phyloP scores from a whole-genome alignment of 1,140 invertebrate species.

The Zophobas morio region DNA sequence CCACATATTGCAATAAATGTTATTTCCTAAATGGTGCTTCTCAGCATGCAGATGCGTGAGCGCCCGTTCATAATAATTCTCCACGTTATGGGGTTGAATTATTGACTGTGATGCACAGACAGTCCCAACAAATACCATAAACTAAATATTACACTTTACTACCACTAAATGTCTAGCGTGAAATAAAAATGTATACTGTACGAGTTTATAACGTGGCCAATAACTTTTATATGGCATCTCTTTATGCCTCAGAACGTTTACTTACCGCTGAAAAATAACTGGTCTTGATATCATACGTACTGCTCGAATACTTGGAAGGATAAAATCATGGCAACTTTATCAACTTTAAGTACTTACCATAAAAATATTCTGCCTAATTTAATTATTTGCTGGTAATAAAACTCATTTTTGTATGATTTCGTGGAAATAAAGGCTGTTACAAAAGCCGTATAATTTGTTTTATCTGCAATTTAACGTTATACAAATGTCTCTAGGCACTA shows the following conservation, averaged over 20 bases:
- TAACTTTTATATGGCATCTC: conserved; percentile 49
- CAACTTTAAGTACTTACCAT: conserved; percentile 39
- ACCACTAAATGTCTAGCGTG: conserved; percentile 52
- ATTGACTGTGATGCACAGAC: conserved; percentile 47
- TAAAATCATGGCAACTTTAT: conserved; percentile 38
- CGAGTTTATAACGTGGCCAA: conserved; percentile 53
- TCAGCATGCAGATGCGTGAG: conserved; percentile 39
- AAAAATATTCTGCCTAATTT: conserved; percentile 39
- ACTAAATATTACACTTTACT: conserved; percentile 58
- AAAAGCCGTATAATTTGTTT: not conserved
- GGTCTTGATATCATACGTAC: conserved; percentile 36
- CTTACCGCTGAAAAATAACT: conserved; percentile 44
- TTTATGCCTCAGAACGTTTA: conserved; percentile 52
- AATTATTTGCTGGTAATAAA: conserved; percentile 34
- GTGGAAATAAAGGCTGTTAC: conserved; percentile 11
- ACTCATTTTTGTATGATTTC: conserved; percentile 31
- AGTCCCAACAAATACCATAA: conserved; percentile 53
- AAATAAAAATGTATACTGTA: conserved; percentile 55
- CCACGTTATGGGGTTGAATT: conserved; percentile 33
- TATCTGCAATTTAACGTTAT: not conserved
- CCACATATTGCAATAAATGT: conserved; percentile 31
- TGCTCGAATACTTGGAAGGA: conserved; percentile 32
- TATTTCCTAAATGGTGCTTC: conserved; percentile 37
- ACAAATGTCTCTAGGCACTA: no score
- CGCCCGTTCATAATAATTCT: conserved; percentile 26